Percentiles rank a stretch among this genome's conserved stretches.
phyloP scores from a whole-genome alignment of 2,888 invertebrate species.

The Cephus rjabovi region DNA sequence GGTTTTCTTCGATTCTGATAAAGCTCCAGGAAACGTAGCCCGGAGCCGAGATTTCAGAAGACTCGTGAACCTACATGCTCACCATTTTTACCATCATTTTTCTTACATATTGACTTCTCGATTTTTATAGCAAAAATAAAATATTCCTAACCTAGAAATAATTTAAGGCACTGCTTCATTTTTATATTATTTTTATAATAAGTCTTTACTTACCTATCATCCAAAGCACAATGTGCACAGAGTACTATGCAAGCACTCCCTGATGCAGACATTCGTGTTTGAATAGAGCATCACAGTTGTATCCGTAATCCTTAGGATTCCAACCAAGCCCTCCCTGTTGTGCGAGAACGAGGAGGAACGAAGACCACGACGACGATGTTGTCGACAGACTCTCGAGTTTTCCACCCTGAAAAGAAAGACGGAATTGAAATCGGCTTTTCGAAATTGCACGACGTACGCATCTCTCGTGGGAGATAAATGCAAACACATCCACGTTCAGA shows the following conservation, averaged over 20 bases:
- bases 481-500: slow-evolving; percentile 53
- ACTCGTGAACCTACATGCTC: not conserved
- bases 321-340: not conserved
- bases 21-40: not conserved
- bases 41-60: not conserved
- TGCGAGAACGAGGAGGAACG: not conserved
- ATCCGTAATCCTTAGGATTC: not conserved
- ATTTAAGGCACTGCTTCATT: not conserved
- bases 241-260: not conserved
- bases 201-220: not conserved
- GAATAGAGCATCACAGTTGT: not conserved
- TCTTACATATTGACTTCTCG: not conserved
- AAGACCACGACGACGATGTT: not conserved
- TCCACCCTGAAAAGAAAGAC: slow-evolving; percentile 51
- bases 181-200: not conserved
- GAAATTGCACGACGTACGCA: slow-evolving; percentile 57
- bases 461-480: slow-evolving; percentile 54
- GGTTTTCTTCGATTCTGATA: slow-evolving; percentile 4
- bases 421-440: slow-evolving; percentile 64
- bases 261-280: not conserved
- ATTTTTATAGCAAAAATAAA: not conserved
- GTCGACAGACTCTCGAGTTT: slow-evolving; percentile 45
- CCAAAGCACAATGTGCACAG: not conserved
- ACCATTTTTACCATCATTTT: not conserved
- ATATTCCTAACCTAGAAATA: not conserved